Evolutionary conservation across 2,888 invertebrate species (phyloP), one percentile per base, ranked within the genome.

Genomic region (Pteria penguin): DNA sequence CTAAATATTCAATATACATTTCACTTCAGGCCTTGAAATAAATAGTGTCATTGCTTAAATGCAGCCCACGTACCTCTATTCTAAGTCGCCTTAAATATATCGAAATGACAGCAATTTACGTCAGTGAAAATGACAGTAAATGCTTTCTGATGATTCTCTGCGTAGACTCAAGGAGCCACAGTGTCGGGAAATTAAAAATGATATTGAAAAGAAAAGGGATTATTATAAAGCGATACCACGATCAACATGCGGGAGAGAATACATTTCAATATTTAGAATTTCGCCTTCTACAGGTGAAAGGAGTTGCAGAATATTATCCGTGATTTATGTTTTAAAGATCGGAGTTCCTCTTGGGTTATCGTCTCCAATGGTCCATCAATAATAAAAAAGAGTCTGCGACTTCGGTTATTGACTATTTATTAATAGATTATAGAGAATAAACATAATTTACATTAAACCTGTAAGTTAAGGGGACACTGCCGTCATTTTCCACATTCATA

Each of bases 71-170:
- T n/a, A n/a, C n/a, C n/a, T n/a, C n/a, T n/a, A n/a, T n/a, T n/a
- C n/a, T n/a, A n/a, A n/a, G n/a, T n/a, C n/a, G n/a, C n/a, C n/a
- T n/a, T n/a, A n/a, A n/a, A n/a, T n/a, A n/a, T n/a, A n/a, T n/a
- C n/a, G n/a, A n/a, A n/a, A n/a, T n/a, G n/a, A n/a, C n/a, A 45
- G 45, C 8, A 45, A 8, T 52, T 54, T 54, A 54, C 31, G 33
- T 14, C 66, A 54, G 54, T 18, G 29, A 29, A 27, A 29, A 67
- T 67, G 27, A 31, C 32, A 52, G 33, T 31, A 54, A 55, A 68
- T 68, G n/a, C 31, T 18, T 14, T 33, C 32, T 11, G 33, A 8
- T 29, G 24, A 32, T 32, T 29, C 57, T 52, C 22, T 57, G 68
- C 1, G 18, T 45, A 45, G 45, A 45, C 45, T 45, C 18, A 8